A percentile compares a stretch with the other conserved stretches of the same genome.
phyloP scores from a whole-genome alignment of 2,113 vertebrate species.

The Phalacrocorax pelagicus region DNA sequence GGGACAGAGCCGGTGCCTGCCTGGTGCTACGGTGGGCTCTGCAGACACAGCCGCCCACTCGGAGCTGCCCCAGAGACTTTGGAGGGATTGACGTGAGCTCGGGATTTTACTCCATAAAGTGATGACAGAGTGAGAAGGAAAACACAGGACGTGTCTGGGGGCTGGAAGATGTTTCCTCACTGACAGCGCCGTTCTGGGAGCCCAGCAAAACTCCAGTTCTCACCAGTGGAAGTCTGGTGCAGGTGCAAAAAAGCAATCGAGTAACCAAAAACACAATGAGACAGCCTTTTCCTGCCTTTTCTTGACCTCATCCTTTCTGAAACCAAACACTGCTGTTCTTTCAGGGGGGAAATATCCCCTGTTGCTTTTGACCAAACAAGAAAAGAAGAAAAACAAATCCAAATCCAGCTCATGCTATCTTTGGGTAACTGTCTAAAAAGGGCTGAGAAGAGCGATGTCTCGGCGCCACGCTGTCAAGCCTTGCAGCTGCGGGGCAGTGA shows the following conservation, averaged over 20 bases:
- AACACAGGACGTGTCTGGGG: neutral
- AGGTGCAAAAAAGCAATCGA: constrained; percentile 45
- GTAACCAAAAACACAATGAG: neutral
- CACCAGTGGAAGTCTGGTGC: constrained; percentile 43
- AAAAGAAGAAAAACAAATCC: constrained; percentile 46
- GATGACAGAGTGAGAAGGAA: constrained; percentile 39
- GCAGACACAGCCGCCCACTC: neutral
- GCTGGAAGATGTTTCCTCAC: constrained; percentile 32
- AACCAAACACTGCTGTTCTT: constrained; percentile 44
- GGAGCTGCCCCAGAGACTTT: neutral
- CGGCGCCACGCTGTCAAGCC: neutral
- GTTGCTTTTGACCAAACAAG: constrained; percentile 9
- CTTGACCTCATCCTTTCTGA: constrained; percentile 51
- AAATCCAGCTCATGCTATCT: neutral
- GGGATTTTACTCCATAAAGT: neutral
- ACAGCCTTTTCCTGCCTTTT: constrained; percentile 54
- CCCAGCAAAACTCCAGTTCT: constrained; percentile 27
- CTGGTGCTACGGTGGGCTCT: rapidly evolving
- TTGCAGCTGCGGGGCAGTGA: neutral
- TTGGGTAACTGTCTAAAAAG: neutral
- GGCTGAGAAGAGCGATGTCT: neutral
- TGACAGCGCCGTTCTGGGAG: neutral
- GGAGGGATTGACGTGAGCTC: neutral
- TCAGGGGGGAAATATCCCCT: neutral
- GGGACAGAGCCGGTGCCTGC: neutral